These are phyloP conservation scores for Pluvianellus socialis DNA, from an alignment of 2,113 vertebrate species.

Conservation along the genomic window DNA sequence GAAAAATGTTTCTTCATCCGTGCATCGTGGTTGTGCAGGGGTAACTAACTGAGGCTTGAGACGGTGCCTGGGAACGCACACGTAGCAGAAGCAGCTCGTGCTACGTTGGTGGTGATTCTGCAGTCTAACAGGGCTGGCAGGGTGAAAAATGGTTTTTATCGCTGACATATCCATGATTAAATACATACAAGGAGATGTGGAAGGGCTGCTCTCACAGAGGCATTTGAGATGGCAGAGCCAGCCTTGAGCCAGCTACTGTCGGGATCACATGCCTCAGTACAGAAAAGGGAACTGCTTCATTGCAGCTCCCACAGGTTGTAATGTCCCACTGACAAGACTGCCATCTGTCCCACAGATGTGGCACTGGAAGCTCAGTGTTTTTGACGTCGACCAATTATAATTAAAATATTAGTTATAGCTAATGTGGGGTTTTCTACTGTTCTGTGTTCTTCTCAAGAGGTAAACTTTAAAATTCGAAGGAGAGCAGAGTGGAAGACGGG, in stretches of 20 bases:
- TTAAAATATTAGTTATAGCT: background rate
- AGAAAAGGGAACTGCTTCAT: background rate
- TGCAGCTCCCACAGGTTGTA: background rate
- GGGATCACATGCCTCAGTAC: background rate
- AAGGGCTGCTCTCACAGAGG: background rate
- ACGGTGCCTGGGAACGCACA: background rate
- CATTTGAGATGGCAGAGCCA: background rate
- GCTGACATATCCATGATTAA: background rate
- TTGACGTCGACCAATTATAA: background rate
- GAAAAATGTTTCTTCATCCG: background rate
- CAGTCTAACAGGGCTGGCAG: background rate
- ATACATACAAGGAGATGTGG: conserved; percentile 19
- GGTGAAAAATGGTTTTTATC: background rate
- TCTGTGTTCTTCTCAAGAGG: background rate
- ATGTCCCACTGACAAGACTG: too few relatives aligned
- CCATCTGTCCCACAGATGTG: too few relatives aligned
- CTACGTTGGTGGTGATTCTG: background rate
- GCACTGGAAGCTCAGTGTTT: background rate
- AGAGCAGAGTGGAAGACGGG: background rate
- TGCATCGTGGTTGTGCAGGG: accelerated
- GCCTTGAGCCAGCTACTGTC: background rate
- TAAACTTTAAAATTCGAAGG: background rate
- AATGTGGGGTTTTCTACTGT: background rate
- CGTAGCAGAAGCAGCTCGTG: background rate
- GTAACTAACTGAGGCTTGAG: background rate